These are phyloP conservation scores for Illadopsis cleaveri DNA, from an alignment of 2,113 vertebrate species.

Conservation along the genomic window DNA sequence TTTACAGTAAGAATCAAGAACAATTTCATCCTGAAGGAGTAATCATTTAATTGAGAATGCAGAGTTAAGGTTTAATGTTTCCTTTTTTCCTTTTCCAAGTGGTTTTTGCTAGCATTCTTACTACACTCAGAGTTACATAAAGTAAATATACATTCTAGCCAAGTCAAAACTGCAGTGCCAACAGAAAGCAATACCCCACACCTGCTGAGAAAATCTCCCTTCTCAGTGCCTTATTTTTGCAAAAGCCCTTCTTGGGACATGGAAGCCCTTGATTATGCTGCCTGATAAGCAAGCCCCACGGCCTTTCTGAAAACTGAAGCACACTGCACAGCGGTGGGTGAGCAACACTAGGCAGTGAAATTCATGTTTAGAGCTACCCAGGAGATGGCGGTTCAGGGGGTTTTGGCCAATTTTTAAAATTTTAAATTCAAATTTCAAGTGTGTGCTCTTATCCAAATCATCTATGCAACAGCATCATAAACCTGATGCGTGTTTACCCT, in stretches of 20 bases:
- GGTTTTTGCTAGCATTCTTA: neutral
- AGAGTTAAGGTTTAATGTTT: conserved; percentile 14
- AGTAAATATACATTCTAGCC: neutral
- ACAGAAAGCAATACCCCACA: neutral
- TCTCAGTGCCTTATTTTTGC: neutral
- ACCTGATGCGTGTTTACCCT: neutral
- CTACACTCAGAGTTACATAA: neutral
- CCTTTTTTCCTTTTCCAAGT: conserved; percentile 31
- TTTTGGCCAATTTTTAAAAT: neutral
- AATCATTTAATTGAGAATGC: conserved; percentile 49
- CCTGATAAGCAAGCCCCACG: neutral
- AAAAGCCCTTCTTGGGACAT: neutral
- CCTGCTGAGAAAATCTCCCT: conserved; percentile 33
- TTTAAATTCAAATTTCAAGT: neutral
- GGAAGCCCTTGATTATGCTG: neutral
- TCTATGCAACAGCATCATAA: neutral
- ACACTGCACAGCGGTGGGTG: neutral
- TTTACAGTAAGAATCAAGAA: conserved; percentile 56
- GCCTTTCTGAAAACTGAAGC: neutral
- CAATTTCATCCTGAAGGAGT: conserved; percentile 42
- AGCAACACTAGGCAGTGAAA: neutral
- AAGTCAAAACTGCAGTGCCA: neutral
- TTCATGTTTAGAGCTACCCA: neutral
- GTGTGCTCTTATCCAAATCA: neutral
- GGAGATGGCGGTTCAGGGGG: accelerated